phyloP scores from a whole-genome alignment of 2,113 vertebrate genomes.

The Oenanthe oenanthe region DNA sequence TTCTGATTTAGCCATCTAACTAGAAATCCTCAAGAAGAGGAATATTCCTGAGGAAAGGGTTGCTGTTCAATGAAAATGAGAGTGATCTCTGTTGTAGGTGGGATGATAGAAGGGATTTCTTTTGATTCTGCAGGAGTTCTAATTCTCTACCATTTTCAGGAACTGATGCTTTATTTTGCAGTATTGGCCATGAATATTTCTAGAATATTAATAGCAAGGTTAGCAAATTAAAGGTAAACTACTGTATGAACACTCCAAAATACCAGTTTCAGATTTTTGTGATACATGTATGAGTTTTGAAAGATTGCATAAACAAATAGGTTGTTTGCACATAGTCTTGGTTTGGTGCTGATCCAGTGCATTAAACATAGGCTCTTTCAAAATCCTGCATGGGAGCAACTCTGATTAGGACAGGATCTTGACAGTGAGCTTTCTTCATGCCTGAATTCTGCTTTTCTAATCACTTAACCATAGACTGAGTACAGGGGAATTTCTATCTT shows the following conservation, averaged over 20 bases:
- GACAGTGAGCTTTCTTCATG: background rate
- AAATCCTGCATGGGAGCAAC: background rate
- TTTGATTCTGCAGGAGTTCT: background rate
- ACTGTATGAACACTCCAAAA: background rate
- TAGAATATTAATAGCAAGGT: background rate
- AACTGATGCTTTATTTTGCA: background rate
- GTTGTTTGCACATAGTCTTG: background rate
- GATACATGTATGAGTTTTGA: background rate
- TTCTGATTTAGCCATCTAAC: background rate
- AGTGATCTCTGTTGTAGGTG: background rate
- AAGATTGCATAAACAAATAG: background rate
- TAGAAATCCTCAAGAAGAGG: background rate
- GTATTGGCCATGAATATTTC: background rate
- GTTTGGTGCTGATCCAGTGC: background rate
- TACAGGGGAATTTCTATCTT: background rate
- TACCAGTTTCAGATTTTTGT: background rate
- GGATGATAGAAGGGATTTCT: background rate
- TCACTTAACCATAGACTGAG: fast-evolving
- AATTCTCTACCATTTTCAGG: background rate
- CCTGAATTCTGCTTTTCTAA: background rate
- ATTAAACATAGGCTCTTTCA: background rate
- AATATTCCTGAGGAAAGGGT: background rate
- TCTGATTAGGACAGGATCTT: background rate
- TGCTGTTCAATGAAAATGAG: background rate
- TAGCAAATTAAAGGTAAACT: background rate